Evolutionary conservation across 30 jellyfish, hydroid and myxozoan species (phyloP), one percentile per base, ranked within the genome.

Genomic region (Aurelia sp.): DNA sequence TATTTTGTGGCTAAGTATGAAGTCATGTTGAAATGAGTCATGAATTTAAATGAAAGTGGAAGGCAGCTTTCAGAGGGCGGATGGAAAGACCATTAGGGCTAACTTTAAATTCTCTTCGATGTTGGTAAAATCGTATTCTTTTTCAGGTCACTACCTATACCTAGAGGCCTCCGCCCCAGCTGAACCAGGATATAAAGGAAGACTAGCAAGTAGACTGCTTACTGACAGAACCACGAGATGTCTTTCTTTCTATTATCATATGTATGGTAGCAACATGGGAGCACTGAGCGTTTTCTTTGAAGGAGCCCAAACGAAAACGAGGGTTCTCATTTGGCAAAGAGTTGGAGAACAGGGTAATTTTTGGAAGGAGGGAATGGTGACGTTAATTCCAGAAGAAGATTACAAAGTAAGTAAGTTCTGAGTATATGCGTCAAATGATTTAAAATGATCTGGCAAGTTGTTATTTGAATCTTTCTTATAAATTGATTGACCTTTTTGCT

Each of bases 151-250:
- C 70, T 92, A 92, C 63, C 60, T 86, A 18, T 86, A 73, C 85
- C 72, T 92, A 20, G 97, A 92, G 40, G 79, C 96, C 18, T 92
- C 97, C 21, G 70, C 98, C 11, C 96, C 96, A 17, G 95, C 95
- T 20, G 64, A 22, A 66, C 55, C 75, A 70, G 98, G 97, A 1
- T 63, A 61, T 91, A 82, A 74, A 48, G 97, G 96, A 13, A 22
- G 79, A 0, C 86, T 92, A 55, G 79, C 60, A 13, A 92, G 98
- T 63, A 71, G 23, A 16, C 48, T 55, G 64, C 53, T 92, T 19
- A 47, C 67, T 11, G 71, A 59, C 50, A 52, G 67, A 18, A 66
- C 17, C 19, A 52, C 37, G 61, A 78, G 20, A 57, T 92, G 98
- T 90, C 30, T 92, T 66, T 74, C 31, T 18, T 92, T 92, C 70